Evolutionary conservation across 2,888 invertebrate species (phyloP).

Genomic region (Mesorhabditis spiculigera): DNA sequence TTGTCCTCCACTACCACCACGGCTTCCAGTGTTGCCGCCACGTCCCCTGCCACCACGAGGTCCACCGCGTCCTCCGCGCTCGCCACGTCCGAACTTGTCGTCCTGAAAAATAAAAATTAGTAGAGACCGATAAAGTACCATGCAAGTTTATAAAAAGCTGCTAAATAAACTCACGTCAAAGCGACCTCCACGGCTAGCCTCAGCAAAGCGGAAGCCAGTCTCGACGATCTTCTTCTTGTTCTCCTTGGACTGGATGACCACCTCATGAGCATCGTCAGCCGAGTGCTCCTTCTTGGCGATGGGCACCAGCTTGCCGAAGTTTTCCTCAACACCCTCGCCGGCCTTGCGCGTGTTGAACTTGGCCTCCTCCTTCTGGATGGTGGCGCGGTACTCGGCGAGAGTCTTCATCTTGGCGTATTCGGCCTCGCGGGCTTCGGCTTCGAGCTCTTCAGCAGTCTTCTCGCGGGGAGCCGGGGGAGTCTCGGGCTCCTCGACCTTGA

Average conservation of each 20-base stretch:
- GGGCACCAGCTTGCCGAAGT: slow-evolving; percentile 38
- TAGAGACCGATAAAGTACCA: not conserved
- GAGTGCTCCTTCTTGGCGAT: slow-evolving; percentile 37
- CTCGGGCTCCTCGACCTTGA: slow-evolving; percentile 27
- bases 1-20: slow-evolving; percentile 30
- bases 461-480: slow-evolving; percentile 33
- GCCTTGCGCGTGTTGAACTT: slow-evolving; percentile 53
- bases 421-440: slow-evolving; percentile 34
- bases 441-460: slow-evolving; percentile 46
- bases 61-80: slow-evolving; percentile 23
- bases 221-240: slow-evolving; percentile 31
- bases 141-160: not conserved
- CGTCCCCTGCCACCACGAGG: slow-evolving; percentile 18
- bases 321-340: slow-evolving; percentile 41
- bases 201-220: slow-evolving; percentile 42
- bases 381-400: slow-evolving; percentile 47
- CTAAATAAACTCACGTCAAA: slow-evolving; percentile 21
- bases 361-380: slow-evolving; percentile 18
- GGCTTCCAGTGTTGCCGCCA: slow-evolving; percentile 27
- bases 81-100: slow-evolving; percentile 23
- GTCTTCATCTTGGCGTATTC: slow-evolving; percentile 52
- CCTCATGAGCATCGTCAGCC: slow-evolving; percentile 21
- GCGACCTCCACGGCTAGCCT: slow-evolving; percentile 22
- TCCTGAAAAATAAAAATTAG: slow-evolving; percentile 12
- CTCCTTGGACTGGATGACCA: slow-evolving; percentile 8